These are phyloP conservation scores for Cygnus olor DNA, from an alignment of 2,797 vertebrate genomes.

Conservation along the genomic window DNA sequence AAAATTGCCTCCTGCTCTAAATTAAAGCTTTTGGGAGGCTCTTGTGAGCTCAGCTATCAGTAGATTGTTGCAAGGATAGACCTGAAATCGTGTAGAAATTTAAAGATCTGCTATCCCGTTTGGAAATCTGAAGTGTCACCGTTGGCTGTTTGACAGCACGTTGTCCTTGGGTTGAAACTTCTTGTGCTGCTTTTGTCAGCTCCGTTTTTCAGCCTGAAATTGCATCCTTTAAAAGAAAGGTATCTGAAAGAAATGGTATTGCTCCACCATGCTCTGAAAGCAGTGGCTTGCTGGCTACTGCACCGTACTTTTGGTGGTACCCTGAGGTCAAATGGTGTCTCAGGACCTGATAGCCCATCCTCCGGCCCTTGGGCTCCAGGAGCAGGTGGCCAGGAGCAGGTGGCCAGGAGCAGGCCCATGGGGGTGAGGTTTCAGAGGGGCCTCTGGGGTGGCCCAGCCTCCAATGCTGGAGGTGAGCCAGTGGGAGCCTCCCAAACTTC, in stretches of 20 bases:
- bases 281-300: not conserved
- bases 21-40: constrained; percentile 9
- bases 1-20: constrained; percentile 5
- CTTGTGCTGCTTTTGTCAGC: not conserved
- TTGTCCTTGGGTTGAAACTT: not conserved
- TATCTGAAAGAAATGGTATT: not conserved
- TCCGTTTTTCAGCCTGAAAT: not conserved
- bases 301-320: accelerated
- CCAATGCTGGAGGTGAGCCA: not conserved
- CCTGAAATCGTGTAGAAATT: not conserved
- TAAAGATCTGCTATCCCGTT: not conserved
- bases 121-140: not conserved
- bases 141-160: not conserved
- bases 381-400: not conserved
- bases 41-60: constrained; percentile 35
- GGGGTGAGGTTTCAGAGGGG: not conserved
- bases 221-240: not conserved
- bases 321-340: not conserved
- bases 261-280: not conserved
- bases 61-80: constrained; percentile 34
- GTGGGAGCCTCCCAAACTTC: not conserved
- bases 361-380: not conserved
- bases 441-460: not conserved
- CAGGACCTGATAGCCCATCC: not conserved
- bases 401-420: not conserved